These are phyloP conservation scores for Dasysyrphus albostriatus DNA, from an alignment of 2,888 invertebrate species.

Conservation along the genomic window DNA sequence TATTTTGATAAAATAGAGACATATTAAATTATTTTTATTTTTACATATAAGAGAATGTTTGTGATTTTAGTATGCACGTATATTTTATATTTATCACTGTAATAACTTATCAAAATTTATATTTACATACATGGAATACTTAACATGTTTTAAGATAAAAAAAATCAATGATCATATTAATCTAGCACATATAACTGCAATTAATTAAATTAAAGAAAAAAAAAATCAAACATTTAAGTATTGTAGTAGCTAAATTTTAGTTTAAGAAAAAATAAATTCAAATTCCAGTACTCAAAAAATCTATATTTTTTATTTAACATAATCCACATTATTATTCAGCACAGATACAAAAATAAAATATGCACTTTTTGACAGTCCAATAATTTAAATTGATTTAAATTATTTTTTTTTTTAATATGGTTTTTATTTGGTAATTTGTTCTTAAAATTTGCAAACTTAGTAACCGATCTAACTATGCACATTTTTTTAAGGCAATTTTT, in stretches of 20 bases:
- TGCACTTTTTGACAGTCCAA: background rate
- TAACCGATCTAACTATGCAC: too few species aligned
- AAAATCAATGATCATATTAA: background rate
- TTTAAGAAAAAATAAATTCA: background rate
- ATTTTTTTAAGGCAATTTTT: too few species aligned
- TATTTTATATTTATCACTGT: background rate
- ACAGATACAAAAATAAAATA: background rate
- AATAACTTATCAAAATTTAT: background rate
- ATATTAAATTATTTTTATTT: conserved; percentile 1
- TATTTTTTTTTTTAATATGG: too few species aligned
- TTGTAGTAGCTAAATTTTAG: background rate
- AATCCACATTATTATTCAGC: background rate
- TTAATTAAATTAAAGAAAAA: background rate
- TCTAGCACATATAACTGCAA: too few species aligned
- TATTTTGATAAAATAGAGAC: background rate
- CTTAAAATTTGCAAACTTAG: too few species aligned
- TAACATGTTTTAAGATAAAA: background rate
- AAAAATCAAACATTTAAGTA: background rate
- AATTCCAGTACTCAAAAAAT: background rate
- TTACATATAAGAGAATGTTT: conserved; percentile 2
- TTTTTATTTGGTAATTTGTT: too few species aligned
- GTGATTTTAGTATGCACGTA: conserved; percentile 11
- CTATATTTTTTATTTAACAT: background rate
- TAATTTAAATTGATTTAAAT: too few species aligned
- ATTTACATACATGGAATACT: background rate